phyloP scores from a whole-genome alignment of 2,888 invertebrate genomes.

The Noctuana brunneofusca region DNA sequence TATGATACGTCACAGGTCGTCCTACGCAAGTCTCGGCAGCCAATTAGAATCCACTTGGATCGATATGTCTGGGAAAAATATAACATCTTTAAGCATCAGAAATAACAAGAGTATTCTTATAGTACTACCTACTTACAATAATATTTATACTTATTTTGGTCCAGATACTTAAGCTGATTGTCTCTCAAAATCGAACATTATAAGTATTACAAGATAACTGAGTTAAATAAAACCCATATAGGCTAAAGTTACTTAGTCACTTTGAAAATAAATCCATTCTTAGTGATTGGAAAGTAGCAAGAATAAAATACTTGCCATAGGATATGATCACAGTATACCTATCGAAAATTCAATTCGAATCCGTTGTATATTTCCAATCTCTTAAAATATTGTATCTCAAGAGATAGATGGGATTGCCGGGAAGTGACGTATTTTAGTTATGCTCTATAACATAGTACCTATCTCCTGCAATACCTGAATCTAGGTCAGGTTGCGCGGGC shows the following conservation, averaged over 20 bases:
- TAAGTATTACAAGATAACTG: no score
- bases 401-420: neutral
- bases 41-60: neutral
- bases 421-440: neutral
- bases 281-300: no score
- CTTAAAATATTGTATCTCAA: neutral
- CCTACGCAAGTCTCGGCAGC: constrained; percentile 7
- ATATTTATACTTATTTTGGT: neutral
- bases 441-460: neutral
- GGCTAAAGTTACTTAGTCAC: no score
- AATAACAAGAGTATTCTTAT: neutral
- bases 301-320: no score
- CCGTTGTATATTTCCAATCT: neutral
- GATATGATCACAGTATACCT: neutral
- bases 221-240: no score
- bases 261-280: no score
- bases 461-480: constrained; percentile 31
- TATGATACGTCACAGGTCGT: constrained; percentile 3
- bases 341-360: neutral
- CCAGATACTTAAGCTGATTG: neutral
- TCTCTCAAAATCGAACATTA: no score
- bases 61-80: neutral
- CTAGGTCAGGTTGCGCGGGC: constrained; percentile 31
- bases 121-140: neutral
- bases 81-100: neutral